Conservation (phyloP, 2,113 vertebrate genomes). For the Strix aluco region DNA sequence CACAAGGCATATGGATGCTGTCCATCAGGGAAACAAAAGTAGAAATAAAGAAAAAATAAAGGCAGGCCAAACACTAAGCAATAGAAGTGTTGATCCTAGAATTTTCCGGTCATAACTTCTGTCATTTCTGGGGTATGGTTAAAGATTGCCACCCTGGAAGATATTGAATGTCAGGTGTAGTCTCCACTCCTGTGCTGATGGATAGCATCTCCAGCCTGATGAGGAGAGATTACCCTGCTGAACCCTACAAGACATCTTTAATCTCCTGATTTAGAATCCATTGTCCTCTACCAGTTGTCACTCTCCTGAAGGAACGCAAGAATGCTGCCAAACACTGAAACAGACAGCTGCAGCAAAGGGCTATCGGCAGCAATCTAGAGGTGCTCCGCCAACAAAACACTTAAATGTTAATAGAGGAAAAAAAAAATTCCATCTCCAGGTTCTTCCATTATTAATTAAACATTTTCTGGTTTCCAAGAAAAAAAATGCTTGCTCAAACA, state of each 20-base stretch:
- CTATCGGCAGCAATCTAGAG: not conserved
- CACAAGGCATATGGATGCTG: not conserved
- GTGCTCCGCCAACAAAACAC: not conserved
- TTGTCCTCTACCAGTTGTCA: not conserved
- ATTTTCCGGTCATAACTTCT: slow-evolving; percentile 36
- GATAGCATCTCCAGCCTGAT: slow-evolving; percentile 30
- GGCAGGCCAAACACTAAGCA: not conserved
- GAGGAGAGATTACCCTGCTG: slow-evolving; percentile 55
- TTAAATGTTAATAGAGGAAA: not conserved
- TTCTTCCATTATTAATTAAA: not conserved
- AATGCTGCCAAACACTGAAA: not conserved
- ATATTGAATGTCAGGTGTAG: slow-evolving; percentile 6
- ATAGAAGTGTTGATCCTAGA: not conserved
- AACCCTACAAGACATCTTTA: slow-evolving; percentile 55
- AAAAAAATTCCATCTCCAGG: not conserved
- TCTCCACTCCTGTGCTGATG: slow-evolving; percentile 2
- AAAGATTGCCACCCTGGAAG: slow-evolving; percentile 38
- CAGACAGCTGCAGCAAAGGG: not conserved
- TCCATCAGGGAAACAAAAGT: not conserved
- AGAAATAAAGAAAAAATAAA: not conserved
- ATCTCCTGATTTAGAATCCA: slow-evolving; percentile 46
- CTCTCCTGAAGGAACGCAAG: slow-evolving; percentile 14
- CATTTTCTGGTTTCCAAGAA: not conserved
- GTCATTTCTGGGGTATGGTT: not conserved
- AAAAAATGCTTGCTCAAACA: not conserved